Evolutionary conservation across 2,888 invertebrate genomes (phyloP), one percentile per base, ranked within the genome.

Genomic region (Bombylius discolor): DNA sequence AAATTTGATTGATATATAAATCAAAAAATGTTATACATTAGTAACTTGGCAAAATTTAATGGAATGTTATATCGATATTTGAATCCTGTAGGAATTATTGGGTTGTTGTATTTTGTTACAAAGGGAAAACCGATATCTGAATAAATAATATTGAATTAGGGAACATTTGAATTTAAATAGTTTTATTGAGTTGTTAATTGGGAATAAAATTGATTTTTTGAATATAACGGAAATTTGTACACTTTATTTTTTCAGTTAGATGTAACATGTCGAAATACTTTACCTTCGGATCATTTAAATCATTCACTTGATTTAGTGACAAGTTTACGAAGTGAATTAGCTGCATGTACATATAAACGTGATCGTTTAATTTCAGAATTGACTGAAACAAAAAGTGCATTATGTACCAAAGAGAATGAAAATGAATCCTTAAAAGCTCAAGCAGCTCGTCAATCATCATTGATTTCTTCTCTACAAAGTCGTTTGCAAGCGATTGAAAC

Each of bases 341-440:
- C 91, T 23, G 90, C 84, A 4, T 76, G 89, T 51, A 88, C 88
- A 67, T 91, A 89, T 70, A 90, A 90, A 74, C 79, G 87, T 59
- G 90, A 91, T 69, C 83, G 89, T 58, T 77, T 91, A 32, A 46
- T 50, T 32, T 39, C n/a, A 23, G 23, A 87, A 86, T 77, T 85
- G 42, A 80, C 82, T 63, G 87, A 88, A 64, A 77, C 81, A 66
- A 87, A 85, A 73, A 81, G 79, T 60, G 81, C 82, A 66, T 77
- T 89, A 69, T 78, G 87, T 64, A 78, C 82, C 36, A 76, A 84
- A 64, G 89, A 90, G 64, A 79, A 89, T 58, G 87, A 88, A 68
- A 82, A 85, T 36, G 90, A 91, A 70, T 83, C 85, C 23, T 85
- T 91, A 64, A 85, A 87, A 8, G 88, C 91, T 60, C 91, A 90